phyloP scores from a whole-genome alignment of 2,888 invertebrate species.

The Caenorhabditis sinica region DNA sequence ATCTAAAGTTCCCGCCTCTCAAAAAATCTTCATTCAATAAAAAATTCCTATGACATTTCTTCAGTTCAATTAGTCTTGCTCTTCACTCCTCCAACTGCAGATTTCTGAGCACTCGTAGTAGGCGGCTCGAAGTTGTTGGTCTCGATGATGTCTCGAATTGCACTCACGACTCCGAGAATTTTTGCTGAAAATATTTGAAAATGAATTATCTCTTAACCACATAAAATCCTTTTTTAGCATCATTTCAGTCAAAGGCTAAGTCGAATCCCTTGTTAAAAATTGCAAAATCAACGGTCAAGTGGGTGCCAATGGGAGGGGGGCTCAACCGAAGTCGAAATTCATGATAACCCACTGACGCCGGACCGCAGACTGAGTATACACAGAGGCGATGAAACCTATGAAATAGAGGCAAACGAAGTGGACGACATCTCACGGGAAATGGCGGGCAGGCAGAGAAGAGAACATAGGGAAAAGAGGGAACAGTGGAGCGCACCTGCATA shows the following conservation, averaged over 20 bases:
- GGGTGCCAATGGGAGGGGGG: slow-evolving; percentile 22
- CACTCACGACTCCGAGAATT: slow-evolving; percentile 9
- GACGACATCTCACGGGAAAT: slow-evolving; percentile 10
- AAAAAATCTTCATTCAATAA: no score
- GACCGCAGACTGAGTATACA: slow-evolving; percentile 1
- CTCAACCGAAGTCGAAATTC: no score
- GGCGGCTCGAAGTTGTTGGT: slow-evolving; percentile 13
- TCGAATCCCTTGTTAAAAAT: no score
- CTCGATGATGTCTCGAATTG: slow-evolving; percentile 20
- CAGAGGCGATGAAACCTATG: not conserved
- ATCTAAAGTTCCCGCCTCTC: no score
- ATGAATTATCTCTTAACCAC: no score
- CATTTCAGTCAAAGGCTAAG: no score
- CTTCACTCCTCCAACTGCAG: not conserved
- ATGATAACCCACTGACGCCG: slow-evolving; percentile 31
- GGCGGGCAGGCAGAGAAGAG: not conserved
- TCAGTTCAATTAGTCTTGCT: slow-evolving; percentile 10
- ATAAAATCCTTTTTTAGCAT: no score
- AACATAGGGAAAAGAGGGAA: not conserved
- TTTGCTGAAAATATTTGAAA: slow-evolving; percentile 24
- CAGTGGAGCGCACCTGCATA: no score
- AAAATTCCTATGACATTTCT: no score
- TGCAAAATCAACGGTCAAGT: slow-evolving; percentile 28
- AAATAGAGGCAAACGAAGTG: slow-evolving; percentile 4
- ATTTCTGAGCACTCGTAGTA: not conserved